Evolutionary conservation across 2,113 vertebrate species (phyloP).

Genomic region (Peromyscus californicus): DNA sequence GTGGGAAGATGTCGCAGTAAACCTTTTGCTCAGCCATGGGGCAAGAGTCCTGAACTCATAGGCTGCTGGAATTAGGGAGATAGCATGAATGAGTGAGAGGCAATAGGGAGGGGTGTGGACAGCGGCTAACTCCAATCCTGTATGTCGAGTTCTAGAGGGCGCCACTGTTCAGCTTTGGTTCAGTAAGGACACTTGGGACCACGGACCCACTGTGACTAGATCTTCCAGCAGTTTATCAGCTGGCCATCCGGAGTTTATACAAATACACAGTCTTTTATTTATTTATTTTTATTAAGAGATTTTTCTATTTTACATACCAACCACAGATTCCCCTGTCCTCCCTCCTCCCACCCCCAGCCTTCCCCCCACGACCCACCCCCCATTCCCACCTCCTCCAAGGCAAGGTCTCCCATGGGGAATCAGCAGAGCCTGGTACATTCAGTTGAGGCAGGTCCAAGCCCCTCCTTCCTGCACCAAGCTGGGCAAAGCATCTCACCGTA

Average conservation of each 20-base stretch:
- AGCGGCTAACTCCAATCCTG: background rate
- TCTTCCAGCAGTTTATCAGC: background rate
- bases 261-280: background rate
- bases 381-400: no score
- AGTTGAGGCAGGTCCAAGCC: no score
- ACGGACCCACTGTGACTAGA: background rate
- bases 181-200: background rate
- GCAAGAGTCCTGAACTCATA: background rate
- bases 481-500: no score
- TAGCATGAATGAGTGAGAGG: accelerated
- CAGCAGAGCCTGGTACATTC: no score
- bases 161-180: accelerated
- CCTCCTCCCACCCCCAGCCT: no score
- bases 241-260: background rate
- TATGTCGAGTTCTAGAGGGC: accelerated
- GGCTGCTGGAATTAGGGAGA: background rate
- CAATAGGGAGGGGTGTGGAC: background rate
- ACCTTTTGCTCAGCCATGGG: background rate
- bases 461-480: no score
- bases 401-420: no score
- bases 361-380: no score
- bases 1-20: accelerated
- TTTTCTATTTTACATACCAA: no score
- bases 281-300: no score
- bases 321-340: no score